Percentiles rank a stretch among this genome's conserved stretches.
phyloP scores from a whole-genome alignment of 2,888 invertebrate genomes.

The Frankliniella fusca region DNA sequence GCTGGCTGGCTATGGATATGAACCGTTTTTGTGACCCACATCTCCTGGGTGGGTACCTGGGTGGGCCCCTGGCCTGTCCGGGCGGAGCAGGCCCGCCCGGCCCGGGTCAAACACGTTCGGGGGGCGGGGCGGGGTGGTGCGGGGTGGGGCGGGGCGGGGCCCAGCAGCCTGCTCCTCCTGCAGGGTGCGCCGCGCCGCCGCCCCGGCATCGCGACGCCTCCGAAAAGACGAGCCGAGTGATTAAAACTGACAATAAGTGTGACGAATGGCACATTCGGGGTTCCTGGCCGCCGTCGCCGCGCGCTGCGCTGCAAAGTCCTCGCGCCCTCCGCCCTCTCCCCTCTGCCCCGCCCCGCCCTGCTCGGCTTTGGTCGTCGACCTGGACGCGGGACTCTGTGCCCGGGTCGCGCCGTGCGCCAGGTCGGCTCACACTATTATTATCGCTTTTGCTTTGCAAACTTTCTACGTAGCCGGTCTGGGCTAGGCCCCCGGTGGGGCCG shows the following conservation, averaged over 20 bases:
- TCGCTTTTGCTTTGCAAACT: no score
- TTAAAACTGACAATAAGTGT: neutral
- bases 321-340: no score
- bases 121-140: neutral
- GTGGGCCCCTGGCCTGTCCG: neutral
- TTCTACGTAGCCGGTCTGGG: no score
- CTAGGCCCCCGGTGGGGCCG: no score
- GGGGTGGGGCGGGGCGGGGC: neutral
- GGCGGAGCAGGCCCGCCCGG: neutral
- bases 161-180: neutral
- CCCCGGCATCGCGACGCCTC: neutral
- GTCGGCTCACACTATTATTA: no score
- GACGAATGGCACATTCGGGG: neutral
- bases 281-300: no score
- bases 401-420: no score
- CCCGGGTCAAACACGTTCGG: neutral
- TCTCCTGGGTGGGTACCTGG: neutral
- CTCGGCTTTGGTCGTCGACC: no score
- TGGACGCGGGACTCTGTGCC: no score
- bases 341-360: no score
- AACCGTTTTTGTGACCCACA: slow-evolving; percentile 22
- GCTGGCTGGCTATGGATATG: slow-evolving; percentile 22
- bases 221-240: neutral
- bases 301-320: no score
- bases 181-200: neutral